Percentiles rank a stretch among this genome's conserved stretches.
These are phyloP conservation scores for Pachliopta kotzebuea DNA, from an alignment of 2,888 invertebrate species.

Conservation along the genomic window DNA sequence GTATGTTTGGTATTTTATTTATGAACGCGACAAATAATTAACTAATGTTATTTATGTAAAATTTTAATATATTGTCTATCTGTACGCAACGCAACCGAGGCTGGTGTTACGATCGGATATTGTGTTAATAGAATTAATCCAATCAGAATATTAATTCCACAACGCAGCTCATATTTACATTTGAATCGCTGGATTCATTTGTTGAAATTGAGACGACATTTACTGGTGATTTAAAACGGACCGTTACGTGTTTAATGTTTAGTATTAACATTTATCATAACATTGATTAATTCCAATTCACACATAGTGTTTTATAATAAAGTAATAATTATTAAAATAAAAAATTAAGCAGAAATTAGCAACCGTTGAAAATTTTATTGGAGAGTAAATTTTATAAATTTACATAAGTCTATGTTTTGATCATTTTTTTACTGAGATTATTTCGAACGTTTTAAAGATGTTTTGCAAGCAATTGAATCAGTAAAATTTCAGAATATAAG, in stretches of 20 bases:
- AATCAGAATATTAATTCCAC: conserved; percentile 78
- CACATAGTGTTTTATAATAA: too few species aligned
- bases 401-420: too few species aligned
- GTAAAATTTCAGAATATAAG: not conserved
- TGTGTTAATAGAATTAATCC: conserved; percentile 76
- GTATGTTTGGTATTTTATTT: too few species aligned
- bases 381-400: too few species aligned
- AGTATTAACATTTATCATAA: conserved; percentile 4
- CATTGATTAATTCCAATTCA: conserved; percentile 2
- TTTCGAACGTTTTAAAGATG: not conserved
- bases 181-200: conserved; percentile 65
- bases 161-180: conserved; percentile 68
- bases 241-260: conserved; percentile 15
- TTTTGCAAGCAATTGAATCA: not conserved
- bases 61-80: conserved; percentile 12
- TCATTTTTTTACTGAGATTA: too few species aligned
- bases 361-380: too few species aligned
- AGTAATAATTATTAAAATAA: too few species aligned
- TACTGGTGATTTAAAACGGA: conserved; percentile 45
- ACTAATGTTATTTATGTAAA: not conserved
- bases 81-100: conserved; percentile 36
- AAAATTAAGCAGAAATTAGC: too few species aligned
- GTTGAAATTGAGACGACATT: conserved; percentile 57
- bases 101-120: conserved; percentile 57
- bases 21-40: not conserved